A percentile compares a stretch with the other conserved stretches of the same genome.
These are phyloP conservation scores for Etheostoma spectabile DNA, from an alignment of 2,113 vertebrate genomes.

Conservation along the genomic window DNA sequence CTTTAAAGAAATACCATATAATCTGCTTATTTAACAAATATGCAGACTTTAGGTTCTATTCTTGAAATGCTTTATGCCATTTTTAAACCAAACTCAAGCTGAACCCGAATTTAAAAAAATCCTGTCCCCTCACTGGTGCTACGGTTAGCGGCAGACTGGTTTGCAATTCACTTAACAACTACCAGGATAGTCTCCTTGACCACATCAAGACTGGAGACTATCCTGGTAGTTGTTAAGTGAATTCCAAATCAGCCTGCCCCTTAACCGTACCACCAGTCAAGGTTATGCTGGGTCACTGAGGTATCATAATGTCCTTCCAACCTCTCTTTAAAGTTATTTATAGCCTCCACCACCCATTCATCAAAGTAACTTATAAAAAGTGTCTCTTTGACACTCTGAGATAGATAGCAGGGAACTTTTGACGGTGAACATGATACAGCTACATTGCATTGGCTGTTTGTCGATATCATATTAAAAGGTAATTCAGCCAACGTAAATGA, in stretches of 20 bases:
- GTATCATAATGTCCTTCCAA: constrained; percentile 31
- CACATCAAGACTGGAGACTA: constrained; percentile 40
- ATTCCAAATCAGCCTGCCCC: constrained; percentile 46
- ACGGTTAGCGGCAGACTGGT: constrained; percentile 19
- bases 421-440: constrained; percentile 28
- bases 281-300: constrained; percentile 19
- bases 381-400: constrained; percentile 16
- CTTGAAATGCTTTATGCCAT: not conserved
- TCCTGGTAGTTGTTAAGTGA: constrained; percentile 46
- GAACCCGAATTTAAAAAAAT: constrained; percentile 21
- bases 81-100: not conserved
- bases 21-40: not conserved
- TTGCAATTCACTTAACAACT: constrained; percentile 49
- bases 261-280: constrained; percentile 4
- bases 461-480: constrained; percentile 25
- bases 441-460: constrained; percentile 11
- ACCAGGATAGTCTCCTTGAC: constrained; percentile 47
- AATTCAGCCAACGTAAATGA: constrained; percentile 33
- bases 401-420: constrained; percentile 18
- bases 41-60: not conserved
- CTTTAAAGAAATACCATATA: not conserved
- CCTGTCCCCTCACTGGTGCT: constrained; percentile 9
- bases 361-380: constrained; percentile 37
- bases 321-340: constrained; percentile 48
- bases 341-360: constrained; percentile 43